phyloP scores from a whole-genome alignment of 1,140 invertebrate species.

The Apis dorsata region DNA sequence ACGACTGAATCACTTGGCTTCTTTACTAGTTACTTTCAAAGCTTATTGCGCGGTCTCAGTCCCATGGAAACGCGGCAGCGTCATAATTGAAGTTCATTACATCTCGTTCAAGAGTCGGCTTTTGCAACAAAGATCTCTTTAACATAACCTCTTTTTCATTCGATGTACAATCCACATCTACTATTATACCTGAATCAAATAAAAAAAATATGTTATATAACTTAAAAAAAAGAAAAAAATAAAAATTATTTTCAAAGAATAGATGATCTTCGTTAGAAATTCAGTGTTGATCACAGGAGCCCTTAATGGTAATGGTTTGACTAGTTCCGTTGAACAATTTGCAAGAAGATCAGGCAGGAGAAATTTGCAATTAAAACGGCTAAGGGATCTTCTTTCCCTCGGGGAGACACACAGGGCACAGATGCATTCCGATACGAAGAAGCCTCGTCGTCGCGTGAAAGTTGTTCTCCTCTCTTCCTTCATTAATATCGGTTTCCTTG shows the following conservation, averaged over 20 bases:
- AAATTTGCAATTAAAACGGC: conserved; percentile 50
- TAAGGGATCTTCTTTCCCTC: background rate
- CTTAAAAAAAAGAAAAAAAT: background rate
- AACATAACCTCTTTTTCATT: background rate
- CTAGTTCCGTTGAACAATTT: conserved; percentile 28
- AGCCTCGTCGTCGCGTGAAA: conserved; percentile 71
- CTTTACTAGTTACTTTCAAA: background rate
- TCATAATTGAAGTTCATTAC: conserved; percentile 3
- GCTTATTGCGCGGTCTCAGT: background rate
- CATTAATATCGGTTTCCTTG: background rate
- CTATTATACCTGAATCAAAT: background rate
- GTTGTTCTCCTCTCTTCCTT: conserved; percentile 64
- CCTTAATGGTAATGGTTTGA: conserved; percentile 21
- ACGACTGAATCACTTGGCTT: conserved; percentile 14
- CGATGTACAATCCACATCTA: background rate
- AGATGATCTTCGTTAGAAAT: background rate
- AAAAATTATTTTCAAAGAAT: background rate
- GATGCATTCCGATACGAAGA: conserved; percentile 71
- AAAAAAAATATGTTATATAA: background rate
- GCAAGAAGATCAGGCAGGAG: background rate
- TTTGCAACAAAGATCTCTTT: background rate
- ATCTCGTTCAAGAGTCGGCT: background rate
- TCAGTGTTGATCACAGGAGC: background rate
- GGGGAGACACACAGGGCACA: conserved; percentile 28
- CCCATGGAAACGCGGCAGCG: background rate